Evolutionary conservation across 2,797 vertebrate genomes (phyloP), one percentile per base, ranked within the genome.

Genomic region (Chaetophractus vellerosus): DNA sequence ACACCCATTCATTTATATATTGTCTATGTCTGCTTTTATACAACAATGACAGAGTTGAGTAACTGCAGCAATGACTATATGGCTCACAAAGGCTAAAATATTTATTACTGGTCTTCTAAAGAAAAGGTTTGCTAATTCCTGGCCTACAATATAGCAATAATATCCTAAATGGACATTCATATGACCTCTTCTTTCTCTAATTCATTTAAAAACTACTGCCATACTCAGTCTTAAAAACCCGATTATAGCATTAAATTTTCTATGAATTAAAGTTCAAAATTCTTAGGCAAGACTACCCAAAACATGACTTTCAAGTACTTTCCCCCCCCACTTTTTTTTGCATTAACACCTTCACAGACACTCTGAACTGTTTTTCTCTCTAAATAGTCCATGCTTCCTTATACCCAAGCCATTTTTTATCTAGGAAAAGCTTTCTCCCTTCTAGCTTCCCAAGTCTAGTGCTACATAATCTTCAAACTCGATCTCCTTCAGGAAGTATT

Each of bases 211-310:
- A 45, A 9, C 7, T 33, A 36, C 6, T 9, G 5, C 48, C 28
- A 31, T n/a, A n/a, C 3, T 41, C 33, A 86, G 12, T 4, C 55
- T 91, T 36, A 36, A 57, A 69, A 81, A 88, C 52, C 2, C 6
- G 15, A 28, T 61, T 76, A 45, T 71, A 9, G 5, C 63, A 24
- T 41, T 75, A 38, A 19, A 68, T 10, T 78, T 82, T 31, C 55
- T 72, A 82, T 6, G 75, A 87, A 96, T 79, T 57, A 33, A 91
- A 68, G 1, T 16, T 79, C 23, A 48, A 76, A 45, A 86, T 68
- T 76, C 63, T 28, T 64, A 33, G 23, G 23, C n/a, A 74, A 80
- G 16, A 75, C 23, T 63, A 63, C 6, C 19, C 16, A 33, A 68
- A 82, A 85, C 11, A 36, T n/a, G 31, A 45, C 50, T 87, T 59